Percentiles rank a stretch among this genome's conserved stretches.
Evolutionary conservation across 2,888 invertebrate genomes (phyloP).

Genomic region (Cryptus viduatorius): DNA sequence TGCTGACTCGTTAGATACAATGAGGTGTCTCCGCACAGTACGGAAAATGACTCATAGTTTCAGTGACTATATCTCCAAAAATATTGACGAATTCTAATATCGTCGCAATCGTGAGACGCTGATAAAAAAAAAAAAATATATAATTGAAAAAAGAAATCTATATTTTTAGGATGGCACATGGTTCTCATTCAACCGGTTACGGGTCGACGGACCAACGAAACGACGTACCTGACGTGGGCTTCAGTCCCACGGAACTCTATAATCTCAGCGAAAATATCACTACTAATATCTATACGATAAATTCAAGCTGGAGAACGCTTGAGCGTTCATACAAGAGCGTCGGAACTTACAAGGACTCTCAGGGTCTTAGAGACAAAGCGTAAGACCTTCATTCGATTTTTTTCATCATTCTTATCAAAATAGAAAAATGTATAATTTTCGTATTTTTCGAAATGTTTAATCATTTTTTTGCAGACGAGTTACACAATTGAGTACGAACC

Average conservation of each 20-base stretch:
- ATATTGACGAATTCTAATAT: not conserved
- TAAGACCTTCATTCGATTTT: constrained; percentile 80
- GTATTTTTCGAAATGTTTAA: not conserved
- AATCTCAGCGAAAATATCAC: constrained; percentile 93
- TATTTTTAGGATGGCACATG: constrained; percentile 81
- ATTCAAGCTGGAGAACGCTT: constrained; percentile 90
- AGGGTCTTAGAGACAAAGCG: constrained; percentile 89
- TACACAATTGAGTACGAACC: constrained; percentile 91
- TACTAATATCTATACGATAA: constrained; percentile 92
- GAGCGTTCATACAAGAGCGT: constrained; percentile 91
- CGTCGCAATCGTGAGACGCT: not conserved
- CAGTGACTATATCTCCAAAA: not conserved
- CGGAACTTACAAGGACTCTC: constrained; percentile 91
- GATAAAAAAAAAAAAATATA: not conserved
- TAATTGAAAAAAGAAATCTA: not conserved
- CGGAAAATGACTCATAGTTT: not conserved
- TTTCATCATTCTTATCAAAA: not conserved
- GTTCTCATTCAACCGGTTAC: constrained; percentile 81
- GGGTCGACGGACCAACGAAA: constrained; percentile 85
- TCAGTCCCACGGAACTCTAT: constrained; percentile 91
- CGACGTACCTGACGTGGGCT: constrained; percentile 89
- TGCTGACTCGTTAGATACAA: not conserved
- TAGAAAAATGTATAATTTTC: not conserved
- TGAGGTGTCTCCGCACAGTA: not conserved
- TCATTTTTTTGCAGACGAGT: constrained; percentile 87